Evolutionary conservation across 2,797 vertebrate genomes (phyloP).

Genomic region (Meda fulgida): DNA sequence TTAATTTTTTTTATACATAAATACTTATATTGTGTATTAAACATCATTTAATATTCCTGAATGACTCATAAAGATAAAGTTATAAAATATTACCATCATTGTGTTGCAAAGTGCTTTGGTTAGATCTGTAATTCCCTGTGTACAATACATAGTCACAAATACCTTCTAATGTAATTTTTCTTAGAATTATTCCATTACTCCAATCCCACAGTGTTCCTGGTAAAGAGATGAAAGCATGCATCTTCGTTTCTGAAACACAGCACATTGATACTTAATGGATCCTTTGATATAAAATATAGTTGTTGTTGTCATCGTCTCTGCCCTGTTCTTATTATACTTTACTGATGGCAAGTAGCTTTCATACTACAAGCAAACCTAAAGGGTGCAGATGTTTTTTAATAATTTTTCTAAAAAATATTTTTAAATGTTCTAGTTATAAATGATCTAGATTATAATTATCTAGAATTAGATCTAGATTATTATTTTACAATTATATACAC

Average conservation of each 20-base stretch:
- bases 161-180: background rate
- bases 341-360: background rate
- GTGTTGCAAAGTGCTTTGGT: background rate
- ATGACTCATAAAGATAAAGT: too few species aligned
- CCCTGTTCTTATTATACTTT: background rate
- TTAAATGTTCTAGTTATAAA: too few species aligned
- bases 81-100: background rate
- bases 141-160: background rate
- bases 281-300: constrained; percentile 29
- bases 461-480: too few species aligned
- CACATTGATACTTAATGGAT: constrained; percentile 25
- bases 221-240: constrained; percentile 19
- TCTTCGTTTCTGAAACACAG: background rate
- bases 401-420: too few species aligned
- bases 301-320: background rate
- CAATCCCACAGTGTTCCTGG: background rate
- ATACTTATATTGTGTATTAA: background rate
- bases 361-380: too few species aligned
- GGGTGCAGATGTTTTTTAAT: too few species aligned
- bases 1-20: background rate
- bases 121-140: background rate
- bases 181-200: constrained; percentile 13
- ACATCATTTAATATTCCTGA: too few species aligned
- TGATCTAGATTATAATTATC: too few species aligned
- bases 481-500: too few species aligned